Percentiles rank a stretch among this genome's conserved stretches.
Evolutionary conservation across 1,140 invertebrate genomes (phyloP).

Genomic region (Eciton burchellii): DNA sequence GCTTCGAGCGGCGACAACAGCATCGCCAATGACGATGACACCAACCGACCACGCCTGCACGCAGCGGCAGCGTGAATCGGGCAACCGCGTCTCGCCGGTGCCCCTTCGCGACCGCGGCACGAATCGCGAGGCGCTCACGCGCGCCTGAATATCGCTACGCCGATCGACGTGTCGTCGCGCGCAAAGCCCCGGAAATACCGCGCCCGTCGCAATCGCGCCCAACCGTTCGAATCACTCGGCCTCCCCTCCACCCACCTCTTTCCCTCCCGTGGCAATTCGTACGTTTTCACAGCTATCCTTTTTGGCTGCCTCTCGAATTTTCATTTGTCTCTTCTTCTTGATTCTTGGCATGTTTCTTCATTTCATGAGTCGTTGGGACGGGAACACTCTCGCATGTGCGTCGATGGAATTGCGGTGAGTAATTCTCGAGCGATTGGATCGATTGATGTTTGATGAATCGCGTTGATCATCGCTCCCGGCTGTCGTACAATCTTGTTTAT

Average conservation of each 20-base stretch:
- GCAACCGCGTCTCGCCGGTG: background rate
- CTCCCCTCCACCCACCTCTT: too few species aligned
- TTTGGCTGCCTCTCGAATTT: background rate
- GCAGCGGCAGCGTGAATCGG: background rate
- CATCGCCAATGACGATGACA: background rate
- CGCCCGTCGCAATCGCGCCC: conserved; percentile 81
- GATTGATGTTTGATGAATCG: background rate
- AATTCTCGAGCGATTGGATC: background rate
- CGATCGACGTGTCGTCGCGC: conserved; percentile 73
- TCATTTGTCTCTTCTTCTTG: background rate
- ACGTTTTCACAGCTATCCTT: conserved; percentile 34
- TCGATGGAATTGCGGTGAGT: background rate
- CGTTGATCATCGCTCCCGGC: background rate
- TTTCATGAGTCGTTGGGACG: background rate
- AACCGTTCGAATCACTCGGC: conserved; percentile 78
- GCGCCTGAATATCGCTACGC: conserved; percentile 71
- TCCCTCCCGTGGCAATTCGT: conserved; percentile 69
- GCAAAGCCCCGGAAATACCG: conserved; percentile 84
- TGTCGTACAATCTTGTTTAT: background rate
- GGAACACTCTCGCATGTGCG: background rate
- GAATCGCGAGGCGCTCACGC: conserved; percentile 37
- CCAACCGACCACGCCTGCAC: conserved; percentile 9
- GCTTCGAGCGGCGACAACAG: background rate
- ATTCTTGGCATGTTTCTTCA: background rate
- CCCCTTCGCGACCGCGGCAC: conserved; percentile 49